Percentiles rank a stretch among this genome's conserved stretches.
phyloP scores from a whole-genome alignment of 1,140 invertebrate genomes.

The Diorhabda carinulata region DNA sequence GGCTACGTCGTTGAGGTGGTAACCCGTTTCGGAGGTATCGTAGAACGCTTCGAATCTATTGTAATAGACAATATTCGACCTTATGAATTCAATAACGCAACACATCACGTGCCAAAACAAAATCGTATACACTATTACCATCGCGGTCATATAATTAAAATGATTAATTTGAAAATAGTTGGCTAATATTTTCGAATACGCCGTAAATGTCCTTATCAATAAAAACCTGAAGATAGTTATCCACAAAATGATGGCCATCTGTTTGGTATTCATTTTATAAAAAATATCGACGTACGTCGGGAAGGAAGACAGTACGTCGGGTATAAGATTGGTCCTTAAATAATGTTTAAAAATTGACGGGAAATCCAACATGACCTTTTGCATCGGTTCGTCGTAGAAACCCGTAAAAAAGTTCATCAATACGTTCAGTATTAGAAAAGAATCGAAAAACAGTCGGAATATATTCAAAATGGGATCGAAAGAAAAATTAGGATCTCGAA shows the following conservation, averaged over 20 bases:
- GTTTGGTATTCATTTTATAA: neutral
- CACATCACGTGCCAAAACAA: constrained; percentile 34
- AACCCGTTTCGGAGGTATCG: neutral
- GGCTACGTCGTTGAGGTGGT: neutral
- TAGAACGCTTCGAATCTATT: neutral
- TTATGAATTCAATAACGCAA: constrained; percentile 31
- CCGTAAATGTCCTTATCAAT: constrained; percentile 31
- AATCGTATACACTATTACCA: constrained; percentile 30
- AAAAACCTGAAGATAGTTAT: constrained; percentile 29
- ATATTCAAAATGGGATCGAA: constrained; percentile 7
- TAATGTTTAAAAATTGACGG: constrained; percentile 36
- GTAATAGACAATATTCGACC: neutral
- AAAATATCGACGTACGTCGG: constrained; percentile 25
- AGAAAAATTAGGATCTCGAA: constrained; percentile 21
- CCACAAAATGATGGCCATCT: constrained; percentile 14
- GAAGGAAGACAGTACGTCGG: constrained; percentile 33
- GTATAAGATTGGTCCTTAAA: constrained; percentile 29
- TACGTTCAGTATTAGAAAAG: constrained; percentile 30
- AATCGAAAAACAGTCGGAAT: constrained; percentile 20
- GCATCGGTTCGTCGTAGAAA: constrained; percentile 36
- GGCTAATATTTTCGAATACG: constrained; percentile 31
- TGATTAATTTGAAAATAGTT: constrained; percentile 31
- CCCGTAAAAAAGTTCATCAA: constrained; percentile 33
- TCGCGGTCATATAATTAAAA: constrained; percentile 30
- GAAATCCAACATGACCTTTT: constrained; percentile 32